Evolutionary conservation across 2,113 vertebrate genomes (phyloP), one percentile per base, ranked within the genome.

Genomic region (Daubentonia madagascariensis): DNA sequence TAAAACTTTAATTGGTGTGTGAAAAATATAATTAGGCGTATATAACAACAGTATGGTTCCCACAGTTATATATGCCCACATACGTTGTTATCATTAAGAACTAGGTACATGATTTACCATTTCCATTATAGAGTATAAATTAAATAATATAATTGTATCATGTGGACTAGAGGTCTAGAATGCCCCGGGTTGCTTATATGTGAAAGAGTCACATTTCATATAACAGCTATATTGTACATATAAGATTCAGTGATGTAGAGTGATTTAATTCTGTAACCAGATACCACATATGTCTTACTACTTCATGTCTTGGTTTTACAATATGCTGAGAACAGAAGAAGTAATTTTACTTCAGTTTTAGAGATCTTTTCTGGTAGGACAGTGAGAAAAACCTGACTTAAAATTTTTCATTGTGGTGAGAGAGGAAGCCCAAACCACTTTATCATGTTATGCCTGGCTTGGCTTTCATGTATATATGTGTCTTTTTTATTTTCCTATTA

Each of bases 301-400:
- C n/a, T 91, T 95, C 23, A 61, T 96, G 14, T 95, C 84, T 92
- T 92, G 52, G 43, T 76, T 96, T 88, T 96, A 57, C 14, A 95
- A 59, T 57, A 54, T 83, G 52, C 40, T 68, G 89, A 91, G 35
- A 92, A 67, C 18, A 86, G 40, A 78, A 48, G 48, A 78, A 48
- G 6, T 72, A 87, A 45, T 68, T 85, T 54, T 81, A 61, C 9
- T 35, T 79, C 88, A 54, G 30, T 68, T 93, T 93, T 87, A 45
- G 68, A 96, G 43, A 67, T 32, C 12, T 96, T 96, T 70, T 45
- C 9, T 68, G 35, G 2, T 81, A 37, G 52, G 5, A 83, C 9
- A 75, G 7, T 85, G 35, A 81, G n/a, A 43, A 84, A 83, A 88
- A 68, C 43, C 16, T 91, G 20, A 79, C 30, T 20, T 84, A 57